Evolutionary conservation across 2,888 invertebrate species (phyloP).

Genomic region (Spodoptera picta): DNA sequence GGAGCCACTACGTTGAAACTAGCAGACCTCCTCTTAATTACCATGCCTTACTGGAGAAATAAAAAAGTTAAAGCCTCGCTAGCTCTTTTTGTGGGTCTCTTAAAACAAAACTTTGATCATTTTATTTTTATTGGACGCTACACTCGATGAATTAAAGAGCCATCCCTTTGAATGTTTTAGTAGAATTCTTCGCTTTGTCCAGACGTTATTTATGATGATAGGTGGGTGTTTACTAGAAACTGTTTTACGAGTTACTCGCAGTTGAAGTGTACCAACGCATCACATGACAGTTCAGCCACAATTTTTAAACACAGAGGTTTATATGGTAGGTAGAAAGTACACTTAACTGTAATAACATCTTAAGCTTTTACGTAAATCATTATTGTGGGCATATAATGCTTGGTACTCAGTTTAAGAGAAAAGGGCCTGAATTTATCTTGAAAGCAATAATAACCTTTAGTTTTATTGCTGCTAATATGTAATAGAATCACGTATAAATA

Average conservation of each 20-base stretch:
- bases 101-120: constrained; percentile 55
- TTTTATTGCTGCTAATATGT: constrained; percentile 45
- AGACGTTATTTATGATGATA: constrained; percentile 46
- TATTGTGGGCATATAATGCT: constrained; percentile 11
- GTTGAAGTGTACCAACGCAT: constrained; percentile 21
- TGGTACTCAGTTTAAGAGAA: constrained; percentile 10
- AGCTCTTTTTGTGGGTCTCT: constrained; percentile 67
- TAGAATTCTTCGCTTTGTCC: constrained; percentile 41
- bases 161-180: constrained; percentile 41
- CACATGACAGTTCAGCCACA: constrained; percentile 6
- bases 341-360: not conserved
- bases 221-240: constrained; percentile 37
- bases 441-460: constrained; percentile 30
- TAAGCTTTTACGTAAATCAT: constrained; percentile 8
- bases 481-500: constrained; percentile 51
- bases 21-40: constrained; percentile 79
- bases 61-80: constrained; percentile 71
- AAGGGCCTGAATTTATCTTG: constrained; percentile 16
- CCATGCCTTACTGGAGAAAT: constrained; percentile 73
- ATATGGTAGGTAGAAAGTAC: not conserved
- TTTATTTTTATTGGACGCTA: constrained; percentile 55
- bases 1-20: constrained; percentile 67
- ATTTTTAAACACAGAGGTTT: constrained; percentile 8
- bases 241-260: constrained; percentile 36
- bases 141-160: constrained; percentile 55